Evolutionary conservation across 2,888 invertebrate species (phyloP), one percentile per base, ranked within the genome.

Genomic region (Xylocampa areola): DNA sequence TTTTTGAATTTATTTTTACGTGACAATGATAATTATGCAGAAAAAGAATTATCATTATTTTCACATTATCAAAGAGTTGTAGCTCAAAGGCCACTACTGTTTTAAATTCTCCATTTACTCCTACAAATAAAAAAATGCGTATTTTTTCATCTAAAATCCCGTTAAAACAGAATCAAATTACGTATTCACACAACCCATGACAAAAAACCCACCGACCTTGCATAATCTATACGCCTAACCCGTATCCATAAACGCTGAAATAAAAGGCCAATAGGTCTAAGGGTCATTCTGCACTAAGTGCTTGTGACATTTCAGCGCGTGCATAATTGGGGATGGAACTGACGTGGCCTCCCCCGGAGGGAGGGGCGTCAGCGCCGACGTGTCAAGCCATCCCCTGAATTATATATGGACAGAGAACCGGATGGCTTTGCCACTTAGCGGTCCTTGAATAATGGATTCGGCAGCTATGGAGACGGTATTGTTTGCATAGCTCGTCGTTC

Each of bases 211-310:
- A 49, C 72, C 77, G 74, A 74, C 68, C 70, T 79, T 79, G 81
- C 63, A 2, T 13, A 6, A 5, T 25, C 14, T 27, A 17, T 68
- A 76, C 77, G 80, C 74, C 87, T 89, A 88, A 89, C 87, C 86
- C 79, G 79, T 67, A 82, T 82, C 79, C 80, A 68, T 78, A 82
- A 84, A 84, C 73, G 82, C 84, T 73, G 77, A 87, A 87, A 91
- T 87, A 90, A 92, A 89, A 88, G 91, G 94, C 88, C 91, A 93
- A 89, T 93, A 86, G 93, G 93, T 93, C 83, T 92, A 87, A 91
- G 91, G 94, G 93, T 94, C 94, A 92, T 80, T 81, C 76, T 61
- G 72, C 70, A 76, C 84, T 90, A 89, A 92, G 90, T 90, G 90
- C 72, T 76, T 77, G 85, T 89, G 92, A 90, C 92, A 88, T 91